phyloP scores from a whole-genome alignment of 2,888 invertebrate genomes.

The Lacanobia wlatinum region DNA sequence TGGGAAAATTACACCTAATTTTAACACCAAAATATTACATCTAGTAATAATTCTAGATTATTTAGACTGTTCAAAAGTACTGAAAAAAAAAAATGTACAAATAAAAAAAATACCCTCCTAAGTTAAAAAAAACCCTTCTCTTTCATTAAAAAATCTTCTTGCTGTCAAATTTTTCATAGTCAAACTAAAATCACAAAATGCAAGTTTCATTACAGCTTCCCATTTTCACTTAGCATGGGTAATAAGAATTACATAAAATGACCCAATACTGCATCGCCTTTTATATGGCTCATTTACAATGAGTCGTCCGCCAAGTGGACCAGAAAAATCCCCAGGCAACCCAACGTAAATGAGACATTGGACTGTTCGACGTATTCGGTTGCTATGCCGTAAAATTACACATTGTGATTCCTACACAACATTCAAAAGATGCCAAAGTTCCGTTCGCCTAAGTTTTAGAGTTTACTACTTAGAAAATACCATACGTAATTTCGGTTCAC shows the following conservation, averaged over 20 bases:
- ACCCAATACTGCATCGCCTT: not conserved
- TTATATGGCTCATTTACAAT: not conserved
- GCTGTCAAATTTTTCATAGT: not conserved
- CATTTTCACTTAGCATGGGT: not conserved
- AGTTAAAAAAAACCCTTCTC: not conserved
- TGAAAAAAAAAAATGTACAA: not conserved
- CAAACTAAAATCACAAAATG: not conserved
- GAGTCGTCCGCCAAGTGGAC: not conserved
- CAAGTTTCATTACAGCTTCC: not conserved
- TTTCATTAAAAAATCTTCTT: not conserved
- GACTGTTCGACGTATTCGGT: not conserved
- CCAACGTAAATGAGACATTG: not conserved
- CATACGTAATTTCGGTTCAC: not conserved
- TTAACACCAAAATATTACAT: not conserved
- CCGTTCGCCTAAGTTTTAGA: no score
- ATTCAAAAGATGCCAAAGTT: not conserved
- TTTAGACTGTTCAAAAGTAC: constrained; percentile 8
- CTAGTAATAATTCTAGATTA: constrained; percentile 2
- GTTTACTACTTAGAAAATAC: not conserved
- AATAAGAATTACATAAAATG: not conserved
- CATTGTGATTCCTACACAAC: not conserved
- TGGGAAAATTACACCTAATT: constrained; percentile 5
- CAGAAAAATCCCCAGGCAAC: not conserved
- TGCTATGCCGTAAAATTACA: not conserved
- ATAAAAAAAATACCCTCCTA: not conserved